Evolutionary conservation across 2,888 invertebrate genomes (phyloP).

Genomic region (Platynereis dumerilii): DNA sequence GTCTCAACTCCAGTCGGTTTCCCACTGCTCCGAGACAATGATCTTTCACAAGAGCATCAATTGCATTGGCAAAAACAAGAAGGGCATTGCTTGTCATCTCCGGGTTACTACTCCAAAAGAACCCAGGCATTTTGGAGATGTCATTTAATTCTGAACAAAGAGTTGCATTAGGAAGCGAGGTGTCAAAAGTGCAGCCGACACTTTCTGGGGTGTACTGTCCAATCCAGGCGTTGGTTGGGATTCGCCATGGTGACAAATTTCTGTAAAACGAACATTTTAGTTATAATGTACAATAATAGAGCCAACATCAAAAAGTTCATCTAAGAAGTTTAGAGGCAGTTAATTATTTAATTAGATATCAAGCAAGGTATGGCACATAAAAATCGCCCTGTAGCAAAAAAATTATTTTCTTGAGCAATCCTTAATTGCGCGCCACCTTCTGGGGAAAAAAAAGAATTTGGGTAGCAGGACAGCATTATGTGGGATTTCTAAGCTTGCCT

Average conservation of each 20-base stretch:
- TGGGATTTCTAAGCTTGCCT: too few relatives aligned
- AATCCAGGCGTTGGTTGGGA: neutral
- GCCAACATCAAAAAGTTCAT: too few relatives aligned
- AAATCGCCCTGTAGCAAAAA: too few relatives aligned
- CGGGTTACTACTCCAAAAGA: neutral
- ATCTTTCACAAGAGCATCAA: slow-evolving; percentile 37
- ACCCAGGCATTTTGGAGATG: neutral
- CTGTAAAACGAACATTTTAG: neutral
- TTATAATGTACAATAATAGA: too few relatives aligned
- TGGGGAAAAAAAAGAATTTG: too few relatives aligned
- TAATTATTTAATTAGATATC: too few relatives aligned
- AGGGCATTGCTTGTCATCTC: slow-evolving; percentile 40
- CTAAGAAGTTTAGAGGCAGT: too few relatives aligned
- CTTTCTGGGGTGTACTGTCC: neutral
- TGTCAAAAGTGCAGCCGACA: slow-evolving; percentile 1
- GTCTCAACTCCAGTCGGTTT: slow-evolving; percentile 25
- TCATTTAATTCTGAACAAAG: slow-evolving; percentile 2
- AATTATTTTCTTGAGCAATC: too few relatives aligned
- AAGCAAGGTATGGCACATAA: too few relatives aligned
- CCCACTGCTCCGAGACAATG: slow-evolving; percentile 36
- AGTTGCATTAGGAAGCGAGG: neutral
- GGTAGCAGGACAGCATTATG: too few relatives aligned
- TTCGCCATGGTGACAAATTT: neutral
- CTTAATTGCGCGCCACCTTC: too few relatives aligned
- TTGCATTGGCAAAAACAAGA: slow-evolving; percentile 42